These are phyloP conservation scores for Onthophagus sagittarius DNA, from an alignment of 2,888 invertebrate species.

Conservation along the genomic window DNA sequence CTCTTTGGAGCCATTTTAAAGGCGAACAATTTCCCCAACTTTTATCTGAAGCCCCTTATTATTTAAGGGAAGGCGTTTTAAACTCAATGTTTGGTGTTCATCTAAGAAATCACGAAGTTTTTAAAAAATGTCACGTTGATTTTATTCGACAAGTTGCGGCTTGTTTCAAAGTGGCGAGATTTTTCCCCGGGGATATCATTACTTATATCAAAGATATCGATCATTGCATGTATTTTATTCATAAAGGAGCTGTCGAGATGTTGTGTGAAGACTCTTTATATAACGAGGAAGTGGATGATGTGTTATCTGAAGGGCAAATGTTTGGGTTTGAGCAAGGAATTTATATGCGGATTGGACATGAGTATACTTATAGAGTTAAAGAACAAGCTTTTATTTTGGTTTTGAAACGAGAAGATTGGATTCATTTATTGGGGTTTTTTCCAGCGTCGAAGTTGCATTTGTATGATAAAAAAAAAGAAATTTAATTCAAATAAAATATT, in stretches of 20 bases:
- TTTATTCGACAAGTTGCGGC: slow-evolving; percentile 33
- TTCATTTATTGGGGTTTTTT: slow-evolving; percentile 17
- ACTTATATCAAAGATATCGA: slow-evolving; percentile 32
- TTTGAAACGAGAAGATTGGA: slow-evolving; percentile 18
- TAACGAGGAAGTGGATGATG: slow-evolving; percentile 25
- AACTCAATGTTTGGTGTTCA: slow-evolving; percentile 34
- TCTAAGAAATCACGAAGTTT: slow-evolving; percentile 29
- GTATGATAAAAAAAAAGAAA: slow-evolving; percentile 17
- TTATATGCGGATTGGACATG: slow-evolving; percentile 28
- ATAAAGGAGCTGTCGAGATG: slow-evolving; percentile 30
- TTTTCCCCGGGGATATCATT: slow-evolving; percentile 33
- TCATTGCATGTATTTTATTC: slow-evolving; percentile 35
- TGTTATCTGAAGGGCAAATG: slow-evolving; percentile 24
- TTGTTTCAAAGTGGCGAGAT: slow-evolving; percentile 25
- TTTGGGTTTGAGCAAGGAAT: slow-evolving; percentile 32
- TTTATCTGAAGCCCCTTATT: slow-evolving; percentile 32
- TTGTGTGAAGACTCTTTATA: slow-evolving; percentile 29
- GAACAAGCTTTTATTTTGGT: slow-evolving; percentile 19
- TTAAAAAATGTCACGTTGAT: slow-evolving; percentile 32
- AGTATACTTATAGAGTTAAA: slow-evolving; percentile 30
- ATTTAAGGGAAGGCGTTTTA: slow-evolving; percentile 32
- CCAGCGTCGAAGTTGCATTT: slow-evolving; percentile 18
- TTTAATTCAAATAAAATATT: too few species aligned
- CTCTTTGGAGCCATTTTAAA: slow-evolving; percentile 16
- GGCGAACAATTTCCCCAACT: slow-evolving; percentile 18